Base-by-base conservation (phyloP, 2,113 vertebrate species). In the Rissa tridactyla region DNA sequence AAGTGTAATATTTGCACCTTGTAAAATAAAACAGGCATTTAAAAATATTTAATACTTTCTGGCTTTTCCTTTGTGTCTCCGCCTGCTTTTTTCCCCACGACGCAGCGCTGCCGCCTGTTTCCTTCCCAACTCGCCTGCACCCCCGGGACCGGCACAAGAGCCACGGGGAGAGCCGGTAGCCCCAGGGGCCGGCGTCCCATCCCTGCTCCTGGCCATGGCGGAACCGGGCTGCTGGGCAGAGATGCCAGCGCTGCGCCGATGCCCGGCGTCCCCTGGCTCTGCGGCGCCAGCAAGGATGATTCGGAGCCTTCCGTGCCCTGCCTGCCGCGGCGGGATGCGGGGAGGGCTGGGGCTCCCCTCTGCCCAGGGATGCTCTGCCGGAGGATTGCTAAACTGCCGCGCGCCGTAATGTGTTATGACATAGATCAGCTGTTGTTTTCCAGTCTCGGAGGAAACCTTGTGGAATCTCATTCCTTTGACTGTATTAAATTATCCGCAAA, bases 341-440 rank as follows among this genome's bases (percentile, higher is more conserved):
- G 73, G 21, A 16, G 27, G 44, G 76, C 30, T n/a, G 69, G n/a
- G 82, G 55, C 55, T 44, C 36, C 61, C 25, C 30, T 10, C 60
- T 83, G 90, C 86, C 71, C 8, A 30, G 49, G 88, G 96, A 69
- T 70, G 70, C 69, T 78, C 25, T 2, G 13, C 46, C 13, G 83
- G 47, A 90, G 93, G 77, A 57, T 44, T 71, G 69, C 87, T 82
- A n/a, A 83, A 69, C 82, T 72, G 75, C 92, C 34, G 72, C 29
- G 42, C 62, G 30, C 30, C 0, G 62, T 71, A 40, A 94, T 83
- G 92, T 75, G 68, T 88, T 95, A 62, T 91, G 94, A 97, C 97
- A 96, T 7, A 86, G 92, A 94, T 98, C 97, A 96, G 86, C 96
- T 97, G 97, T 95, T 97, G 95, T 96, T 98, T 95, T 93, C 62